Evolutionary conservation across 2,888 invertebrate species (phyloP).

Genomic region (Nymphalis c-album): DNA sequence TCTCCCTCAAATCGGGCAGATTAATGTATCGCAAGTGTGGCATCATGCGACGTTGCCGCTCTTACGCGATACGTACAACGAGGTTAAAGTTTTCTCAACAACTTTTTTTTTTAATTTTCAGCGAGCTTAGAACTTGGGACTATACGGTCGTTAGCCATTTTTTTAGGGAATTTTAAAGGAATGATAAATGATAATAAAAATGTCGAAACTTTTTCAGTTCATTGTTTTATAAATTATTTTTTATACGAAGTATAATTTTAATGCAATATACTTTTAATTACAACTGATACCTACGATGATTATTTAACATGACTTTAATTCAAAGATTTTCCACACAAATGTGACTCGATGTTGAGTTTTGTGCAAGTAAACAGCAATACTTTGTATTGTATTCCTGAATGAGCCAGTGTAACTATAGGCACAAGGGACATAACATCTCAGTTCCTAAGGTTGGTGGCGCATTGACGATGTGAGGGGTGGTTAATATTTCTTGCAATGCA

Average conservation of each 20-base stretch:
- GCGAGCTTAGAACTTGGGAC: slow-evolving; percentile 43
- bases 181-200: slow-evolving; percentile 21
- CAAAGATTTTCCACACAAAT: no score
- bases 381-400: no score
- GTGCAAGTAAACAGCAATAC: no score
- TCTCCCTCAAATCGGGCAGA: slow-evolving; percentile 47
- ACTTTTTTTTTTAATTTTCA: slow-evolving; percentile 60
- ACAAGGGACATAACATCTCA: no score
- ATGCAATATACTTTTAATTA: no score
- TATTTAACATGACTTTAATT: no score
- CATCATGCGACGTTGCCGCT: slow-evolving; percentile 76
- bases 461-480: no score
- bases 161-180: slow-evolving; percentile 20
- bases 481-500: no score
- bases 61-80: slow-evolving; percentile 60
- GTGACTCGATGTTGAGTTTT: no score
- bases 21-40: slow-evolving; percentile 57
- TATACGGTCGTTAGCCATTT: slow-evolving; percentile 34
- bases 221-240: background rate
- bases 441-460: no score
- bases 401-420: no score
- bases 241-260: background rate
- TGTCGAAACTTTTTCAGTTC: background rate
- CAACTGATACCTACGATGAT: no score
- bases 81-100: slow-evolving; percentile 78